Evolutionary conservation across 1,140 invertebrate species (phyloP), one percentile per base, ranked within the genome.

Genomic region (Drosophila malerkotliana): DNA sequence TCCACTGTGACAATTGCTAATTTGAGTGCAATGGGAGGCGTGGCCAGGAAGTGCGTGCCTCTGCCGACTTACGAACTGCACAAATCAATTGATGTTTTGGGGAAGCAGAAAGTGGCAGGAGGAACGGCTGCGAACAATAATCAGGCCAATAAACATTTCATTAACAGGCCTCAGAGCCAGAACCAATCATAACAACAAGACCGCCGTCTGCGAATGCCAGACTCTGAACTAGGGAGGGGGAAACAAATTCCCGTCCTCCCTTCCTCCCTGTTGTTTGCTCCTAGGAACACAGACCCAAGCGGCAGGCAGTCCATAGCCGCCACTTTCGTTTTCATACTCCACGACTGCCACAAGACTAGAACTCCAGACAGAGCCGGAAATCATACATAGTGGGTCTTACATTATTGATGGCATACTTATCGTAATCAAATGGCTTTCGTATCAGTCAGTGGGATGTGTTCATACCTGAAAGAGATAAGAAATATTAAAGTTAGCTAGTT

Each of bases 31-130:
- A 72, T 66, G 69, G 81, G 78, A 58, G 83, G 82, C 83, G 82
- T 87, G 83, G 68, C 75, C 71, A 74, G 82, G 82, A 85, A 85
- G 83, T 85, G 83, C 82, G 82, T 85, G 82, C 82, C 82, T 88
- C 81, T 78, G 48, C 67, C 48, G 63, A 64, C 74, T 66, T 51
- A 47, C 34, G 56, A 39, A 12, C 64, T 49, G 30, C 64, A 66
- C 56, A 79, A 58, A 69, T 58, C 51, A 55, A 69, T 76, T 45
- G 37, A 34, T 10, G 32, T 32, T 10, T 32, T 8, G 32, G 32
- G 32, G 12, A 24, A 39, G 54, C 21, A n/a, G 18, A 56, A 4
- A 1, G 52, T 12, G 39, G 15, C 3, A 6, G 14, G 5, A 44
- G 37, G 34, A 26, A 30, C 8, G 21, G 14, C 59, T 62, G 63